Evolutionary conservation across 2,113 vertebrate genomes (phyloP).

Genomic region (Odocoileus virginianus): DNA sequence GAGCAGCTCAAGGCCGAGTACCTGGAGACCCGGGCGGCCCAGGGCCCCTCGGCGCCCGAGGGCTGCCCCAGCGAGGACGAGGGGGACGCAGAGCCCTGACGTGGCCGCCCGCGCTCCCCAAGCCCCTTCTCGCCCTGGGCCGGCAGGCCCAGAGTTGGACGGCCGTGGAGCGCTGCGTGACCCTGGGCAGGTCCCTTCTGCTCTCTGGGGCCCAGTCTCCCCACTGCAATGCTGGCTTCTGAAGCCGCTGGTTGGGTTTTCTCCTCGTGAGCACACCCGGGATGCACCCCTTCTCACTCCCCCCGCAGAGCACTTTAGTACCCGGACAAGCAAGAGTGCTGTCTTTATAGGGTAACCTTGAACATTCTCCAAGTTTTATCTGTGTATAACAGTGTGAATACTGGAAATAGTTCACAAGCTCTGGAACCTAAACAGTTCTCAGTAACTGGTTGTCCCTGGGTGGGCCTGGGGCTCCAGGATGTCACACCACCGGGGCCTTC

Average conservation of each 20-base stretch:
- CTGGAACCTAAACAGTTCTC: background rate
- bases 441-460: background rate
- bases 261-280: background rate
- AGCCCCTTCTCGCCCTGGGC: background rate
- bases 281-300: background rate
- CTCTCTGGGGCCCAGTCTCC: background rate
- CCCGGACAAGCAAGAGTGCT: background rate
- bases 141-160: background rate
- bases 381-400: background rate
- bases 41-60: slow-evolving; percentile 67
- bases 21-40: slow-evolving; percentile 76
- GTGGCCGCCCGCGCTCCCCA: background rate
- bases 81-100: slow-evolving; percentile 78
- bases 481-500: background rate
- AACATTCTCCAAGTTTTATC: background rate
- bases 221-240: background rate
- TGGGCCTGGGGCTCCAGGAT: background rate
- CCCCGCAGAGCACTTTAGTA: background rate
- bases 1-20: slow-evolving; percentile 87
- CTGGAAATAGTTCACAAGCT: background rate
- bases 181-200: background rate
- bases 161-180: rapidly evolving
- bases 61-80: slow-evolving; percentile 87
- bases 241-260: background rate
- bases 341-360: background rate